phyloP scores from a whole-genome alignment of 2,797 vertebrate genomes.

The Momotus momota region DNA sequence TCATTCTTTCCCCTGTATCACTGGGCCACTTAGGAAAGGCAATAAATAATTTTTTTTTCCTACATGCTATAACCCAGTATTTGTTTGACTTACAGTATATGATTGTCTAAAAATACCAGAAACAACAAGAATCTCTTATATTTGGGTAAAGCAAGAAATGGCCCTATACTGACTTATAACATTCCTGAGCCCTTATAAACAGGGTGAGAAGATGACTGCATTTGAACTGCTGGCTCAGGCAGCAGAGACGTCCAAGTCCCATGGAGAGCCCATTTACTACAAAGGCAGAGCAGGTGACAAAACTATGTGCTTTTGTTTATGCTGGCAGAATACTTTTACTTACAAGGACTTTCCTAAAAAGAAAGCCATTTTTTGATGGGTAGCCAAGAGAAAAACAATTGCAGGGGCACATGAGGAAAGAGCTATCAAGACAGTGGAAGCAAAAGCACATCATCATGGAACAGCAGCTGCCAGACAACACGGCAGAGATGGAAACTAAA shows the following conservation, averaged over 20 bases:
- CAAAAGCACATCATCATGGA: neutral
- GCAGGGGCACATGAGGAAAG: neutral
- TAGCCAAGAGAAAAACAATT: neutral
- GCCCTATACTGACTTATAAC: neutral
- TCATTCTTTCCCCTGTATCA: neutral
- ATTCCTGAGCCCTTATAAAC: neutral
- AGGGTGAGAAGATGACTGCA: neutral
- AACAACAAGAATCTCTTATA: neutral
- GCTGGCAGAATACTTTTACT: slow-evolving; percentile 35
- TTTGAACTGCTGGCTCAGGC: neutral
- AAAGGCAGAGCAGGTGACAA: slow-evolving; percentile 38
- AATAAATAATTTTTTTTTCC: neutral
- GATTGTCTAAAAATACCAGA: neutral
- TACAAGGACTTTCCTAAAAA: slow-evolving; percentile 47
- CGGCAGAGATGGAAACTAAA: neutral
- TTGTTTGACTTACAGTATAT: neutral
- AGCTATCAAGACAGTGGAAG: neutral
- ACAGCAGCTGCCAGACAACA: neutral
- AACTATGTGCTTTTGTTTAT: slow-evolving; percentile 51
- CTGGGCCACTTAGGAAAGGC: neutral
- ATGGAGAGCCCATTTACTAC: neutral
- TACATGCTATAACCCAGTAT: neutral
- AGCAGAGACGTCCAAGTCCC: neutral
- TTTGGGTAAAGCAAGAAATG: neutral
- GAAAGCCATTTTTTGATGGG: slow-evolving; percentile 11